These are phyloP conservation scores for Alentia gelatinosa DNA, from an alignment of 2,888 invertebrate species.

Conservation along the genomic window DNA sequence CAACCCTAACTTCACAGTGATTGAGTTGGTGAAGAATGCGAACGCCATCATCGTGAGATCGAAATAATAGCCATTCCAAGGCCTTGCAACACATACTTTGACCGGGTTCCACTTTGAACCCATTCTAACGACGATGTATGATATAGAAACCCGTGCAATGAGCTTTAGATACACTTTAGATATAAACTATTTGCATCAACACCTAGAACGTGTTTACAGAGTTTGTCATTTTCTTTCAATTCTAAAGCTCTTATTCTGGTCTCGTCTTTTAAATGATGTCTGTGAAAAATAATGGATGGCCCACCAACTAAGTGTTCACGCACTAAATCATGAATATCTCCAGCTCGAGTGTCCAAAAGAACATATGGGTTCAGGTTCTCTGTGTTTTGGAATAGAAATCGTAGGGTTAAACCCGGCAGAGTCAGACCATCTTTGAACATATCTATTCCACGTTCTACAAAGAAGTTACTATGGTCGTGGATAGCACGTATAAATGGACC, in stretches of 20 bases:
- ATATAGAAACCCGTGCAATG: no score
- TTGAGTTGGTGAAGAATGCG: neutral
- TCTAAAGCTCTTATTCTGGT: neutral
- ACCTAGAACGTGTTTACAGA: neutral
- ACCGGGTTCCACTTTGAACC: no score
- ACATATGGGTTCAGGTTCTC: neutral
- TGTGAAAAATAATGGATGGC: neutral
- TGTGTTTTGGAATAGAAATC: neutral
- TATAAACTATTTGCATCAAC: neutral
- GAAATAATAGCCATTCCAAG: neutral
- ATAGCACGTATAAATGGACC: neutral
- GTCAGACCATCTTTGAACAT: neutral
- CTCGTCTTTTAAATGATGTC: neutral
- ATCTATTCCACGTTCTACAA: neutral
- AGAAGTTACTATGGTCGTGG: neutral
- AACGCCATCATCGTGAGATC: neutral
- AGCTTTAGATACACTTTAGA: no score
- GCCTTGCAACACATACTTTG: neutral
- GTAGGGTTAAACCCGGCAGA: neutral
- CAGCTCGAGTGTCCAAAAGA: neutral
- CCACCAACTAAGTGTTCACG: no score
- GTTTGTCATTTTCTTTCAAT: neutral
- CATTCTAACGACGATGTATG: no score
- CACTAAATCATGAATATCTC: no score
- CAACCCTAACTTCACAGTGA: neutral